phyloP scores from a whole-genome alignment of 2,797 vertebrate species.

The Xenops minutus region DNA sequence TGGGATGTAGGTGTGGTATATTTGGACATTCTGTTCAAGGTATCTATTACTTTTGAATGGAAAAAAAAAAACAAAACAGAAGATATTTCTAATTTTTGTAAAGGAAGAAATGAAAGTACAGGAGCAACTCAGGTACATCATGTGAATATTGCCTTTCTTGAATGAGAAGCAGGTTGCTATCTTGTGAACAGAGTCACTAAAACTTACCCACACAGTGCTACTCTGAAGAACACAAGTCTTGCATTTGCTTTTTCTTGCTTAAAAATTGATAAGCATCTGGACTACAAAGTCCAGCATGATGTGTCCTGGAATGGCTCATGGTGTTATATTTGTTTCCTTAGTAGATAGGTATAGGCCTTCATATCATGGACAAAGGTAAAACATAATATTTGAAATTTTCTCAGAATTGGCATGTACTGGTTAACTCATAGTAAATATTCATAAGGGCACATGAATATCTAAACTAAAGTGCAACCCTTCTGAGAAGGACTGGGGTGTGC shows the following conservation, averaged over 20 bases:
- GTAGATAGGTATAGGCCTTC: background rate
- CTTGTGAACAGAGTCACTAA: background rate
- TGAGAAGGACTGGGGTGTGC: accelerated
- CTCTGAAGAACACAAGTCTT: background rate
- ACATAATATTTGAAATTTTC: background rate
- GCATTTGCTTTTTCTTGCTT: background rate
- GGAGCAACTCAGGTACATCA: background rate
- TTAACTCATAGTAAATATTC: background rate
- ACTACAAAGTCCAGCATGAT: background rate
- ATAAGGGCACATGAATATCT: background rate
- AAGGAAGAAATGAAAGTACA: background rate
- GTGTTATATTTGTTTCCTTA: background rate
- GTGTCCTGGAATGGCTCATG: background rate
- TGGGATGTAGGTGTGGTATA: background rate
- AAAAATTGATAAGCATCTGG: background rate
- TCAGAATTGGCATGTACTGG: background rate
- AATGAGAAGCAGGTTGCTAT: background rate
- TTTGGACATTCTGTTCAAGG: background rate
- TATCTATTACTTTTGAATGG: background rate
- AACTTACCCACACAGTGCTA: background rate
- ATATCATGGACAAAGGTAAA: background rate
- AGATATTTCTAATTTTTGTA: background rate
- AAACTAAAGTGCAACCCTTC: background rate
- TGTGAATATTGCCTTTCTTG: background rate
- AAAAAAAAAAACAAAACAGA: background rate